Evolutionary conservation across 2,888 invertebrate species (phyloP), one percentile per base, ranked within the genome.

Genomic region (Aricia artaxerxes): DNA sequence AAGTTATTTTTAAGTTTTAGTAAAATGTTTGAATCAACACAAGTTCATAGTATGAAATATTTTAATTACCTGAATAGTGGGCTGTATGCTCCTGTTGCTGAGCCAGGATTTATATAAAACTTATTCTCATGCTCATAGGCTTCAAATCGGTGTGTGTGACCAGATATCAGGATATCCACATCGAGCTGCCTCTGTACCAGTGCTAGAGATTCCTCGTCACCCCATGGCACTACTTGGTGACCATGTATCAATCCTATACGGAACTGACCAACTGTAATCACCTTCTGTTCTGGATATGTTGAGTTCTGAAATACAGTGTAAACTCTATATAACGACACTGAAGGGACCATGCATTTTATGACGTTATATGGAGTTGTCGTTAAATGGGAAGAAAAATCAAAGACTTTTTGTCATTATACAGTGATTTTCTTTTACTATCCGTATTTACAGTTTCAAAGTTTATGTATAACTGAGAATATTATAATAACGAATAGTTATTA

Each of bases 61-160:
- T 72, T 44, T 53, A 16, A 13, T 78, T 95, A 99, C 97, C 97
- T 97, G 87, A 98, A 98, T 82, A 99, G 91, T 53, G 99, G 97
- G 94, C 97, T 98, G 86, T 98, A 99, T 5, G 99, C 99, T 13
- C 99, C 99, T 44, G 99, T 99, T 2, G 99, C 99, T 4, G 99
- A 99, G 9, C 99, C 99, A 4, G 99, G 99, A 92, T 99, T 99
- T 79, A 99, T 99, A 90, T 98, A 99, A 93, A 99, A 99, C 91
- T 99, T 99, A 88, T 98, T 99, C 88, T 99, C 99, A 94, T 99
- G 98, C 89, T 99, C 99, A 85, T 99, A 99, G 0, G 99, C 99
- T 88, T 99, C 99, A 93, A 99, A 99, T 86, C 98, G 97, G 91
- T 99, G 99, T 0, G 99, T 99, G 89, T 99, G 99, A 0, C 99